Percentiles rank a stretch among this genome's conserved stretches.
phyloP scores from a whole-genome alignment of 2,113 vertebrate species.

The Silurus asotus region DNA sequence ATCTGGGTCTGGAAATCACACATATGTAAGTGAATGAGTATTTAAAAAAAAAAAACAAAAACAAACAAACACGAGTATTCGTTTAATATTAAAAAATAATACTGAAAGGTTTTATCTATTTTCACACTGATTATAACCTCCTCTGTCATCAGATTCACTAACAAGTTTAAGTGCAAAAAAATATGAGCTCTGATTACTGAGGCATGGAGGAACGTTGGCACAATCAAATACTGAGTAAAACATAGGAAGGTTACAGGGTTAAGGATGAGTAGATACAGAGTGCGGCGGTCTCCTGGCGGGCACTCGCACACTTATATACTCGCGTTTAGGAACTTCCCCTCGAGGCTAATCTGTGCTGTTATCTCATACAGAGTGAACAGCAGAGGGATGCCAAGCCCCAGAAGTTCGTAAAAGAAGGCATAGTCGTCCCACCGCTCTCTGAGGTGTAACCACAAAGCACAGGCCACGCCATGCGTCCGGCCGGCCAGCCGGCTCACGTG shows the following conservation, averaged over 20 bases:
- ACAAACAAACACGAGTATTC: no score
- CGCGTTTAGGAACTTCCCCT: slow-evolving; percentile 72
- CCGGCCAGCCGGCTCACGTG: slow-evolving; percentile 75
- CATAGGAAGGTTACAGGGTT: slow-evolving; percentile 19
- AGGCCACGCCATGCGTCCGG: slow-evolving; percentile 78
- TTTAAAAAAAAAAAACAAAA: no score
- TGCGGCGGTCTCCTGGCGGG: slow-evolving; percentile 44
- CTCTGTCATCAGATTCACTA: neutral
- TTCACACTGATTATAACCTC: neutral
- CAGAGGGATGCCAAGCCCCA: slow-evolving; percentile 86
- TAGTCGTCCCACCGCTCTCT: slow-evolving; percentile 85
- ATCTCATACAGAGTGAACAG: slow-evolving; percentile 85
- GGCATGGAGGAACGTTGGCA: neutral
- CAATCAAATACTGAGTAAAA: slow-evolving; percentile 1
- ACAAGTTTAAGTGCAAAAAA: neutral
- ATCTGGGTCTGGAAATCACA: no score
- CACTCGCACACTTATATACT: slow-evolving; percentile 61
- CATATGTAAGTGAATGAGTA: no score
- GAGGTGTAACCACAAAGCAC: slow-evolving; percentile 76
- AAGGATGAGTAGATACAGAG: neutral
- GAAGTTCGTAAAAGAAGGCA: slow-evolving; percentile 86
- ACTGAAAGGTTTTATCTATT: no score
- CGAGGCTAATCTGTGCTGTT: slow-evolving; percentile 80
- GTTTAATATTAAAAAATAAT: no score
- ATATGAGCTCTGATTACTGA: neutral